These are phyloP conservation scores for Sebastes oblongus DNA, from an alignment of 2,797 vertebrate genomes.

Conservation along the genomic window DNA sequence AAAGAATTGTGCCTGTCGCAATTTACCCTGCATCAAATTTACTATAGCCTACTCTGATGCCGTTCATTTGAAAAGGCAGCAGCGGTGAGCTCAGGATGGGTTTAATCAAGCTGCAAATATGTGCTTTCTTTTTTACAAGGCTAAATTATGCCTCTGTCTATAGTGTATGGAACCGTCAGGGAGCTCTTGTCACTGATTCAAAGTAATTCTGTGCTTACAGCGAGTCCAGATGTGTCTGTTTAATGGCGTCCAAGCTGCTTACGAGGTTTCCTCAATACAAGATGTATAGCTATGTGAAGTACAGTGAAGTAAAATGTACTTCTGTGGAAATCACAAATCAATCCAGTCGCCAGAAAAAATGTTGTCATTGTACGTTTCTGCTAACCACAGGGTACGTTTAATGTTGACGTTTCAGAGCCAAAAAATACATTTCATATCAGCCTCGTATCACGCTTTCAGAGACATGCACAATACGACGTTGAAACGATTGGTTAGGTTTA, in stretches of 20 bases:
- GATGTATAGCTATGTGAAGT: too few species aligned
- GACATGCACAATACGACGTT: too few species aligned
- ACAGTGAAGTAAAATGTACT: too few species aligned
- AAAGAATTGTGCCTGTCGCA: not conserved
- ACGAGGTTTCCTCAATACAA: too few species aligned
- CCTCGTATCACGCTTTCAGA: not conserved
- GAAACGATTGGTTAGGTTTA: too few species aligned
- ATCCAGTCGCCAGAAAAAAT: not conserved
- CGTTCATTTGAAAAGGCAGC: not conserved
- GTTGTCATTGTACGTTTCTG: too few species aligned
- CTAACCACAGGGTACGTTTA: too few species aligned
- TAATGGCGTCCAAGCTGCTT: too few species aligned
- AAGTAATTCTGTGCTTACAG: not conserved
- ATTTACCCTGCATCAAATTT: not conserved
- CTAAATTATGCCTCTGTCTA: not conserved
- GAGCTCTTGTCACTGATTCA: not conserved
- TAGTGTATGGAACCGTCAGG: not conserved
- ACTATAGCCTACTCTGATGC: not conserved
- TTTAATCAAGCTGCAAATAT: not conserved
- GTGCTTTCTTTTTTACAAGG: not conserved
- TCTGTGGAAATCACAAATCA: not conserved
- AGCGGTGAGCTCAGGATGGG: not conserved
- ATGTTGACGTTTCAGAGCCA: too few species aligned
- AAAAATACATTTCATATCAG: too few species aligned
- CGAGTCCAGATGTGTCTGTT: not conserved